phyloP scores from a whole-genome alignment of 2,113 vertebrate genomes.

The Barbus barbus region DNA sequence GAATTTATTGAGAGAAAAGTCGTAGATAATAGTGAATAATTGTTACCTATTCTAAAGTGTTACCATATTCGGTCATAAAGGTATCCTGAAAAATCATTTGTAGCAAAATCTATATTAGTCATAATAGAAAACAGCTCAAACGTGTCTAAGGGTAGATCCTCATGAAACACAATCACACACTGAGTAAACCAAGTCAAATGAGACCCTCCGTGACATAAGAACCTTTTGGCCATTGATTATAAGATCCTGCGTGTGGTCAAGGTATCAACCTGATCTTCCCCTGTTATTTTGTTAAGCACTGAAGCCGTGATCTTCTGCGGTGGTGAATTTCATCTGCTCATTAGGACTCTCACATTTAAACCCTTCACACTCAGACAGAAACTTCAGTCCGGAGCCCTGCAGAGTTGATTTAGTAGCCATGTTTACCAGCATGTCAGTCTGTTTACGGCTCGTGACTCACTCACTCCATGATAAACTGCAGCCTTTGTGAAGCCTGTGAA shows the following conservation, averaged over 20 bases:
- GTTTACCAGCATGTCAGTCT: background rate
- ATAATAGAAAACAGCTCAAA: background rate
- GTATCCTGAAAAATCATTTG: background rate
- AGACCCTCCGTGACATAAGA: background rate
- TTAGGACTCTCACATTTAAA: conserved; percentile 46
- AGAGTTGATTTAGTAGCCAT: conserved; percentile 46
- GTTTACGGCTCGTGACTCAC: too few species aligned
- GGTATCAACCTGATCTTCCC: conserved; percentile 5
- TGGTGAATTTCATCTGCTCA: conserved; percentile 54
- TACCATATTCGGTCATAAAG: too few species aligned
- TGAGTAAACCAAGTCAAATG: background rate
- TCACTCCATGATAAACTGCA: too few species aligned
- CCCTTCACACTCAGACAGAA: conserved; percentile 12
- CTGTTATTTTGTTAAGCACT: conserved; percentile 10
- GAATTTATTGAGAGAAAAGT: too few species aligned
- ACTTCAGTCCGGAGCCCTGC: background rate
- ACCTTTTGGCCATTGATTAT: background rate
- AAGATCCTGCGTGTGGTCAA: background rate
- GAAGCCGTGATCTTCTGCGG: conserved; percentile 46
- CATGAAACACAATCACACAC: background rate
- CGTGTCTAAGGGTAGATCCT: background rate
- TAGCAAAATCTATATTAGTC: background rate
- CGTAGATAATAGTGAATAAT: too few species aligned
- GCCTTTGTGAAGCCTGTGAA: too few species aligned
- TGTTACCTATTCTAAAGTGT: too few species aligned